These are phyloP conservation scores for Globodera ellingtonae DNA, from an alignment of 1,140 invertebrate species.

Conservation along the genomic window DNA sequence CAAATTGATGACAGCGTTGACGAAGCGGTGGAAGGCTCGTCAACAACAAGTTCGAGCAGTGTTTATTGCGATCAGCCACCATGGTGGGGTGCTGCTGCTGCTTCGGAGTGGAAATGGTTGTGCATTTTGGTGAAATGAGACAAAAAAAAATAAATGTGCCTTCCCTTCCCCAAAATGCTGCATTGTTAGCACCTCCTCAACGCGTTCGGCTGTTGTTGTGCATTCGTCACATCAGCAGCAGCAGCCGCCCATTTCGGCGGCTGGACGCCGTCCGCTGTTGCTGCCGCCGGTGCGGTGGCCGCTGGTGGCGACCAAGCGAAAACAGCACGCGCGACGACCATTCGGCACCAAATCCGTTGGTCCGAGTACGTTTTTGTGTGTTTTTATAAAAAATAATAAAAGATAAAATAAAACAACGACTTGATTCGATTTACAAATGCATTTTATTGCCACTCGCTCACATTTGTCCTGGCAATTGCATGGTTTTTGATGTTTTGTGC, in stretches of 20 bases:
- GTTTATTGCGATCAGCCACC: not conserved
- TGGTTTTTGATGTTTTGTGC: too few relatives aligned
- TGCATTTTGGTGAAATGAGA: too few relatives aligned
- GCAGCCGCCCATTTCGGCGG: not conserved
- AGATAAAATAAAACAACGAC: too few relatives aligned
- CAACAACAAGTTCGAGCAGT: not conserved
- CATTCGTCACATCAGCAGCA: not conserved
- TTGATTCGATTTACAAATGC: too few relatives aligned
- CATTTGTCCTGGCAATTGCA: too few relatives aligned
- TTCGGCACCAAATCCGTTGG: not conserved
- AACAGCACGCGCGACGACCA: not conserved
- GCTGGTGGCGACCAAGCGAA: not conserved
- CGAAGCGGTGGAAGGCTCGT: too few relatives aligned
- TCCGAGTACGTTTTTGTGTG: not conserved
- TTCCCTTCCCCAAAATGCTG: too few relatives aligned
- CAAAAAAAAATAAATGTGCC: too few relatives aligned
- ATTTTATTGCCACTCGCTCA: too few relatives aligned
- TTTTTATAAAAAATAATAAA: too few relatives aligned
- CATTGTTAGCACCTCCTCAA: not conserved
- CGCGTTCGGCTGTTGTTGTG: not conserved
- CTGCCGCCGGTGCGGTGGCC: not conserved
- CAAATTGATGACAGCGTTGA: not conserved
- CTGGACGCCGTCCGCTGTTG: not conserved
- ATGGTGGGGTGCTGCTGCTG: too few relatives aligned
- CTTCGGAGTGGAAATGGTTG: too few relatives aligned